Evolutionary conservation across 2,888 invertebrate genomes (phyloP).

Genomic region (Leucophenga montana): DNA sequence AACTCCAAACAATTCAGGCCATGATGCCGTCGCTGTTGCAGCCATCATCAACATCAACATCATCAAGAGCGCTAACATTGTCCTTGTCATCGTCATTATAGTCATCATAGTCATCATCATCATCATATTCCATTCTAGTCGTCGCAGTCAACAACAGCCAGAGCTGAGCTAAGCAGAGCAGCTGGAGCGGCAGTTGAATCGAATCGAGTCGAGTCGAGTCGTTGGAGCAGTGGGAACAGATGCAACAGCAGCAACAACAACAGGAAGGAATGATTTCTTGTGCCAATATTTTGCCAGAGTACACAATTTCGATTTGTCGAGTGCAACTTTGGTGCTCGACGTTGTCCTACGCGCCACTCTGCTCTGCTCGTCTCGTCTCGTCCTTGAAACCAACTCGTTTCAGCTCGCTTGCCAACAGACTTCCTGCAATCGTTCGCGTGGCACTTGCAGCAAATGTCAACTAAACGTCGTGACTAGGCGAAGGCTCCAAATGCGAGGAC

Average conservation of each 20-base stretch:
- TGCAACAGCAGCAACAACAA: constrained; percentile 48
- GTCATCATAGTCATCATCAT: constrained; percentile 6
- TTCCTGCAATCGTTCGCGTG: constrained; percentile 9
- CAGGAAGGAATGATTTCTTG: constrained; percentile 73
- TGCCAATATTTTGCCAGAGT: constrained; percentile 72
- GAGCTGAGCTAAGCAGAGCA: constrained; percentile 17
- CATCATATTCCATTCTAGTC: not conserved
- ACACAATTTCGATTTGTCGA: constrained; percentile 73
- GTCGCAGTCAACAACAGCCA: constrained; percentile 54
- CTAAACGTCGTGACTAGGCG: constrained; percentile 14
- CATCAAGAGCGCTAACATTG: constrained; percentile 48
- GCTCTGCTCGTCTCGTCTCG: constrained; percentile 25
- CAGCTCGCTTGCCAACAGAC: not conserved
- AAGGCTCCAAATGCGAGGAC: constrained; percentile 1
- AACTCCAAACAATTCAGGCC: constrained; percentile 21
- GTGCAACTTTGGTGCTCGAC: constrained; percentile 65
- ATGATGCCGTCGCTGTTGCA: not conserved
- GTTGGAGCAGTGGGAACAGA: constrained; percentile 12
- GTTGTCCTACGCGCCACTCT: constrained; percentile 42
- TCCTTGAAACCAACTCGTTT: constrained; percentile 30
- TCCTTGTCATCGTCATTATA: not conserved
- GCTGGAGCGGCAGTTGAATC: constrained; percentile 38
- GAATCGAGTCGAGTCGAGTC: constrained; percentile 18
- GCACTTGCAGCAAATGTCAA: constrained; percentile 23
- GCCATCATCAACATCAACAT: constrained; percentile 10